phyloP scores from a whole-genome alignment of 2,888 invertebrate genomes.

The Himalopsyche kuldschensis region DNA sequence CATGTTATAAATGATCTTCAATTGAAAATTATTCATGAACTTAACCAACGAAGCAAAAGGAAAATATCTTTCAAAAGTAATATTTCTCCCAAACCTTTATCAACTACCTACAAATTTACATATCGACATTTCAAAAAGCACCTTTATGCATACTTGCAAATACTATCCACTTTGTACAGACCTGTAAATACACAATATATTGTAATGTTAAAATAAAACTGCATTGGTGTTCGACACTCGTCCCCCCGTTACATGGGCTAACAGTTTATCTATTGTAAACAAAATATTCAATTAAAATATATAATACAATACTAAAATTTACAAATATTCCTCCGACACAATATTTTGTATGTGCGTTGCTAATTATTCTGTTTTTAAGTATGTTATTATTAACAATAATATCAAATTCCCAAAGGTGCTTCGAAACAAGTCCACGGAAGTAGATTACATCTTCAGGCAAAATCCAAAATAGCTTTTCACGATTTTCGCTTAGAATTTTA shows the following conservation, averaged over 20 bases:
- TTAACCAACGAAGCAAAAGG: no score
- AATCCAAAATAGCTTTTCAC: slow-evolving; percentile 17
- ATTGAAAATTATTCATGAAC: no score
- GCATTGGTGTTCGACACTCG: slow-evolving; percentile 16
- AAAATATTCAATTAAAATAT: neutral
- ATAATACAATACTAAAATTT: slow-evolving; percentile 2
- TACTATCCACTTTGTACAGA: neutral
- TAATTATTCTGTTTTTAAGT: neutral
- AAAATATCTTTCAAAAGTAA: neutral
- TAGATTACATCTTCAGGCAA: neutral
- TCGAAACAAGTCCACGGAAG: slow-evolving; percentile 3
- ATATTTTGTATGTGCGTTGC: neutral
- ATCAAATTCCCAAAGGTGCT: slow-evolving; percentile 18
- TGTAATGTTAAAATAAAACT: neutral
- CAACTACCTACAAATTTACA: neutral
- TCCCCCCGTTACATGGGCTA: neutral
- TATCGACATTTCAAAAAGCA: neutral
- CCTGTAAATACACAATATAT: neutral
- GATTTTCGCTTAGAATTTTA: slow-evolving; percentile 9
- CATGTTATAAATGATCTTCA: no score
- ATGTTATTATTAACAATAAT: slow-evolving; percentile 13
- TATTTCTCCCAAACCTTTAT: neutral
- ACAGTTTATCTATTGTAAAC: slow-evolving; percentile 1
- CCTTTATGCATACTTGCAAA: neutral
- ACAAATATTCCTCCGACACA: neutral